phyloP scores from a whole-genome alignment of 2,113 vertebrate genomes.

The Solea solea region DNA sequence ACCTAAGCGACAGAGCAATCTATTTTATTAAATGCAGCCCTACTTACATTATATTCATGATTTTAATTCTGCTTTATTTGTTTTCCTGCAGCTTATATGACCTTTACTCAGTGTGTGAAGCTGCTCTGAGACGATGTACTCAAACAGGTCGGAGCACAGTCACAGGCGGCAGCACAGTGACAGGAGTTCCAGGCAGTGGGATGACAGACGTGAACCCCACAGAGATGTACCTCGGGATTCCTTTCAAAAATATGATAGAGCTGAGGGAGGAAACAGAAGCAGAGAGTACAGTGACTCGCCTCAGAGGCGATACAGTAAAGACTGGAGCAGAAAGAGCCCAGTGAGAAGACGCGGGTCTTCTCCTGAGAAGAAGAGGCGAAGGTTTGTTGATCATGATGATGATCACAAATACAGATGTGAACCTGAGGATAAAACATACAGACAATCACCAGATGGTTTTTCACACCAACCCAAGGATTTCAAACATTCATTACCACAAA shows the following conservation, averaged over 20 bases:
- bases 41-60: background rate
- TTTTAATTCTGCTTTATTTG: background rate
- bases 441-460: slow-evolving; percentile 26
- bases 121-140: slow-evolving; percentile 53
- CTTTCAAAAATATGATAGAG: slow-evolving; percentile 32
- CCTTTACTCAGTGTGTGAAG: background rate
- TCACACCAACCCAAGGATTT: slow-evolving; percentile 18
- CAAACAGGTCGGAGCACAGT: slow-evolving; percentile 37
- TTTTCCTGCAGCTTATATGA: background rate
- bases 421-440: slow-evolving; percentile 14
- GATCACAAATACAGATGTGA: slow-evolving; percentile 44
- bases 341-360: slow-evolving; percentile 38
- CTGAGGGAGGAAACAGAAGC: slow-evolving; percentile 17
- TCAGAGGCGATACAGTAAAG: slow-evolving; percentile 34
- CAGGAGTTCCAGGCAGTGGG: slow-evolving; percentile 43
- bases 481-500: slow-evolving; percentile 10
- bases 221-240: slow-evolving; percentile 15
- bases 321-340: slow-evolving; percentile 51
- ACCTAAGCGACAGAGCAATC: too few species aligned
- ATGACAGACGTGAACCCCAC: slow-evolving; percentile 20
- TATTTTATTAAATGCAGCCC: too few species aligned
- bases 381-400: slow-evolving; percentile 13
- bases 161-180: slow-evolving; percentile 41
- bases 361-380: slow-evolving; percentile 46
- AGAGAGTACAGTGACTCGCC: slow-evolving; percentile 45